phyloP scores from a whole-genome alignment of 2,113 vertebrate species.

The Athene noctua region DNA sequence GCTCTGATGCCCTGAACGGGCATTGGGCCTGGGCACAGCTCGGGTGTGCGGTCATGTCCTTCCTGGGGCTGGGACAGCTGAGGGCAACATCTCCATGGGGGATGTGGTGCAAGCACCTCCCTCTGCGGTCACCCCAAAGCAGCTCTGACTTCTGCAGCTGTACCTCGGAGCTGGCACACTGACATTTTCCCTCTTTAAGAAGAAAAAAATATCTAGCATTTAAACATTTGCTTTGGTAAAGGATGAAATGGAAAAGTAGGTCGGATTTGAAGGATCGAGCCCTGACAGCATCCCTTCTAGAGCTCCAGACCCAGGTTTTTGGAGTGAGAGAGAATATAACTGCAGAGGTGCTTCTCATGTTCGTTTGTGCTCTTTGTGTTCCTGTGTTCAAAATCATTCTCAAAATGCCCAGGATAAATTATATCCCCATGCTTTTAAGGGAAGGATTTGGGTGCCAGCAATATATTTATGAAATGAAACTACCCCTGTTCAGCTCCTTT shows the following conservation, averaged over 20 bases:
- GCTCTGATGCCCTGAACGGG: fast-evolving
- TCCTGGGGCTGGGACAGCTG: background rate
- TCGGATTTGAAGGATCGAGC: conserved; percentile 49
- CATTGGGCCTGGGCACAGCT: background rate
- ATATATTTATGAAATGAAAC: background rate
- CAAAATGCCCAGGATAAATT: background rate
- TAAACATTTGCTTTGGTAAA: conserved; percentile 32
- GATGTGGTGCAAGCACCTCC: background rate
- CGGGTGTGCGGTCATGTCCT: background rate
- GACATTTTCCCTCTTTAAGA: background rate
- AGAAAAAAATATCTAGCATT: background rate
- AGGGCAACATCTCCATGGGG: background rate
- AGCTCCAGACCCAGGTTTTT: conserved; percentile 30
- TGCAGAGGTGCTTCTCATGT: background rate
- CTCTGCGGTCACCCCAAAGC: background rate
- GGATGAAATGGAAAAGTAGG: conserved; percentile 53
- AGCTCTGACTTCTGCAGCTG: background rate
- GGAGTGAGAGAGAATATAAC: conserved; percentile 17
- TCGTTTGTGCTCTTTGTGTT: background rate
- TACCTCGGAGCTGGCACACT: background rate
- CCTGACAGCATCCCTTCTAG: conserved; percentile 44
- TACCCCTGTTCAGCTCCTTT: background rate
- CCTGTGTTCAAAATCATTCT: background rate
- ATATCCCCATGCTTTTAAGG: background rate
- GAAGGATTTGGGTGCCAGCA: background rate